Percentiles rank a stretch among this genome's conserved stretches.
Conservation (phyloP, 2,113 vertebrate species). For the Piprites chloris region DNA sequence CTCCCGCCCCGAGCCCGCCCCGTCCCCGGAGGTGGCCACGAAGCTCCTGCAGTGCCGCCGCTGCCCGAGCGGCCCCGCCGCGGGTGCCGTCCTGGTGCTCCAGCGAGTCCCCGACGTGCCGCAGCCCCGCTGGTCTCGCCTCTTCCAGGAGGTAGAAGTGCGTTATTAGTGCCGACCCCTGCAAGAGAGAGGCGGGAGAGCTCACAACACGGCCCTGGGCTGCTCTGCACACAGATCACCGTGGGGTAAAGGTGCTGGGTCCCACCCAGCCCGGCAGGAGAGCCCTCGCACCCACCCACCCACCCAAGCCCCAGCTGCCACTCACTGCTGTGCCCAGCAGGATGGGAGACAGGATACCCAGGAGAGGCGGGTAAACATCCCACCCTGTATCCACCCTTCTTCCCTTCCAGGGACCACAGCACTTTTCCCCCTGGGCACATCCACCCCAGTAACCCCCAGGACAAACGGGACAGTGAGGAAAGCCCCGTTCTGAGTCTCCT, state of each 20-base stretch:
- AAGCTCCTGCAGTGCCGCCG: background rate
- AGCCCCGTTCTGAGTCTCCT: background rate
- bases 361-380: background rate
- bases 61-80: background rate
- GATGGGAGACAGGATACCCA: background rate
- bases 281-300: rapidly evolving
- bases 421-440: background rate
- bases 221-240: rapidly evolving
- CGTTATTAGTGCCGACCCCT: slow-evolving; percentile 36
- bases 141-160: slow-evolving; percentile 66
- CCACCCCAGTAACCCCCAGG: background rate
- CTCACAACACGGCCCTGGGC: background rate
- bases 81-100: background rate
- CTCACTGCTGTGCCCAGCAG: rapidly evolving
- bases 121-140: background rate
- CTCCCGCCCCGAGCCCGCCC: background rate
- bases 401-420: background rate
- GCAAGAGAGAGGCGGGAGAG: background rate
- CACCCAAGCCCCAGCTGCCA: rapidly evolving
- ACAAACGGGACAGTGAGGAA: background rate
- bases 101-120: background rate
- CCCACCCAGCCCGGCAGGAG: rapidly evolving
- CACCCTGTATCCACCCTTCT: rapidly evolving
- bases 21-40: background rate
- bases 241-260: rapidly evolving